Evolutionary conservation across 2,113 vertebrate genomes (phyloP), one percentile per base, ranked within the genome.

Genomic region (Gambusia affinis): DNA sequence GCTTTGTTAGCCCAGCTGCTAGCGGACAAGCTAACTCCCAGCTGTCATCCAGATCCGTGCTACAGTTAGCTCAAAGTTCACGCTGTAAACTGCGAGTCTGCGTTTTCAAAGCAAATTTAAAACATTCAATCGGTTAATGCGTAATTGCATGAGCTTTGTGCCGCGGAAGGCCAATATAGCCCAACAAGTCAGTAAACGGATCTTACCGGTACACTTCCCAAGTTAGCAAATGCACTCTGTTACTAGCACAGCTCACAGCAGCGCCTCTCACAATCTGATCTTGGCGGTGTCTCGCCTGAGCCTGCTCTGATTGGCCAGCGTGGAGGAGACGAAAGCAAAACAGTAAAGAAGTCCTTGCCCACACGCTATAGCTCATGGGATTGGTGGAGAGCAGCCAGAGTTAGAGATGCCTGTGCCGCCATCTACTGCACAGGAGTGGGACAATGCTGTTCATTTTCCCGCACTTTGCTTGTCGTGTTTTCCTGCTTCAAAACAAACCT

Each of bases 251-350:
- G 85, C 85, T 90, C 44, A 33, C 89, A 83, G 78, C 88, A 80
- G 87, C 71, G 80, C 73, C 75, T 85, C 90, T 90, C 84, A 80
- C 91, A 93, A 94, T 94, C 94, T 93, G 94, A 95, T 93, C 94
- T 95, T 95, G 94, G 94, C 94, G 94, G 94, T 93, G 94, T 91
- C 92, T 91, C 81, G 68, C 69, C 83, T 65, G 75, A n/a, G 75
- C 77, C 73, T n/a, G 0, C 1, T 76, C 63, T 90, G 91, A 95
- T 95, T 95, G 94, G 94, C 67, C 73, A 27, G 63, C 62, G 37
- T 65, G 42, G 28, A 22, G 0, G 42, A 80, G 88, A 95, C 92
- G 92, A 80, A 57, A 12, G 78, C 76, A 68, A 31, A 67, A 27
- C 73, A 75, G 78, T 76, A 42, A 29, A 67, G 29, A 37, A 66